Evolutionary conservation across 2,797 vertebrate genomes (phyloP), one percentile per base, ranked within the genome.

Genomic region (Oryzias sinensis): DNA sequence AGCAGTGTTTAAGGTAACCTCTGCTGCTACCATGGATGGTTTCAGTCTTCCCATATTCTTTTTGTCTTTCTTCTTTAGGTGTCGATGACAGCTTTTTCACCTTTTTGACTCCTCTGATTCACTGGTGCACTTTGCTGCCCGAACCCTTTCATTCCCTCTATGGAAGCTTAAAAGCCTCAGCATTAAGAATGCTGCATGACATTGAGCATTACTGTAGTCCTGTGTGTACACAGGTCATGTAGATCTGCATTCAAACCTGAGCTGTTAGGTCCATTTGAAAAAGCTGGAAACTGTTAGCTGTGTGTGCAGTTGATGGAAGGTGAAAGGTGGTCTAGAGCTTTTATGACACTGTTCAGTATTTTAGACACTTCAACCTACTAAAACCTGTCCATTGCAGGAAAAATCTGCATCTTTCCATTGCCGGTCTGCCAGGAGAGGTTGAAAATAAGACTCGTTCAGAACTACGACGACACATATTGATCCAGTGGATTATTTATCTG

Each of bases 391-490:
- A 5, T 54, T 50, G 44, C 54, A 51, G 51, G 49, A 65, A 6
- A 18, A 46, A 40, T 65, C 66, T 67, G 62, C 64, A 75, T 72
- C 41, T 64, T 49, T 53, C 55, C 40, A 56, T 52, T 43, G 13
- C 68, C 51, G 64, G 44, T 33, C 50, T 41, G 49, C 0, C 4
- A 60, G 45, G 29, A 53, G 50, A 54, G 62, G 56, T 4, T 18
- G 54, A 67, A 74, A 73, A 68, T 55, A 60, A 69, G 71, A 59
- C 72, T 83, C 75, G 58, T 66, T 79, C 9, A 37, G 83, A 84
- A 56, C 74, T 74, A 77, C 69, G 74, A 67, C 87, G 87, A 85
- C 86, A 80, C 71, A 40, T 80, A 90, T 90, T 46, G 88, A 90
- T 85, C 71, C 4, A 2, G 50, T 49, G 49, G 42, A 76, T 87